These are phyloP conservation scores for Agrypnia vestita DNA, from an alignment of 1,140 invertebrate species.

Conservation along the genomic window DNA sequence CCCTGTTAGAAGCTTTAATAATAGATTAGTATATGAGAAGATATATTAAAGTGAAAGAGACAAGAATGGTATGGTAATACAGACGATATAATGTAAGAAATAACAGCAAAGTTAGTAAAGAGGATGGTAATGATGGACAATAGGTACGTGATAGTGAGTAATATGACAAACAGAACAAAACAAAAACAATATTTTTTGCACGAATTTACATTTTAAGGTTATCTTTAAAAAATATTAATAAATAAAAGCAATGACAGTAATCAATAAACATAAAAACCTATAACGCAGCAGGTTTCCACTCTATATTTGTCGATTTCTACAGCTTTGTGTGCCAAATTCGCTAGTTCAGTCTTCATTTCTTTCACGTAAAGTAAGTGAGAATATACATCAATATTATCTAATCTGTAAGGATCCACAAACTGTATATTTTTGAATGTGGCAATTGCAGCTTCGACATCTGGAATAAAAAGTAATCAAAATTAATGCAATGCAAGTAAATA, in stretches of 20 bases:
- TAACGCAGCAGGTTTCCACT: conserved; percentile 98
- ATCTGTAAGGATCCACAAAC: conserved; percentile 90
- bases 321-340: conserved; percentile 93
- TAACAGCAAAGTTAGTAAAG: no score
- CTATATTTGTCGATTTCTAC: conserved; percentile 97
- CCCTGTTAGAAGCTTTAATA: no score
- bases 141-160: no score
- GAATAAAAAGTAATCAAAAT: conserved; percentile 62
- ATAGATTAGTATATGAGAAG: no score
- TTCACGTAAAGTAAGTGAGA: conserved; percentile 97
- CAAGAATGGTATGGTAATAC: no score
- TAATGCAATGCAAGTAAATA: conserved; percentile 46
- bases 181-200: no score
- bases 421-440: conserved; percentile 87
- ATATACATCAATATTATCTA: conserved; percentile 97
- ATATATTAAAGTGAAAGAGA: not conserved
- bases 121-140: no score
- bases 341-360: conserved; percentile 93
- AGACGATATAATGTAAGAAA: no score
- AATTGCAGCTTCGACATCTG: conserved; percentile 93
- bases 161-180: no score
- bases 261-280: conserved; percentile 77
- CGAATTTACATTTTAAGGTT: no score
- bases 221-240: no score
- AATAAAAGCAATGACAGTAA: not conserved